phyloP scores from a whole-genome alignment of 2,797 vertebrate genomes.

The Clarias pachynema region DNA sequence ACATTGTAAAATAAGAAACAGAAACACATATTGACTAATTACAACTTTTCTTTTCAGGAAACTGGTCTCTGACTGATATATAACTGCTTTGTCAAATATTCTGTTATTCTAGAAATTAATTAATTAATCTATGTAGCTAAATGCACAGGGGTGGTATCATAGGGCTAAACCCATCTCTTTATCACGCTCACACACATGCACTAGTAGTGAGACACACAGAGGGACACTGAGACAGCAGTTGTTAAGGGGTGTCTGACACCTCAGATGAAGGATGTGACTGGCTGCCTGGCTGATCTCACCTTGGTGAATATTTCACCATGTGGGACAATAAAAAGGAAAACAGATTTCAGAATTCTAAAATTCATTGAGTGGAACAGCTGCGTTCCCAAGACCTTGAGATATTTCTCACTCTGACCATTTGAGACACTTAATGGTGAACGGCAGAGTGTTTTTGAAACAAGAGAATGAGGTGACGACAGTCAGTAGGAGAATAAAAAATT shows the following conservation, averaged over 20 bases:
- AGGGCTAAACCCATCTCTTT: not conserved
- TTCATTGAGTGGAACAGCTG: slow-evolving; percentile 81
- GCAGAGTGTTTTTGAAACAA: slow-evolving; percentile 61
- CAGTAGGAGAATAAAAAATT: slow-evolving; percentile 58
- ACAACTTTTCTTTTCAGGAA: not conserved
- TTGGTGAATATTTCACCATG: slow-evolving; percentile 75
- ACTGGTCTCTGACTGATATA: not conserved
- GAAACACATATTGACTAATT: not conserved
- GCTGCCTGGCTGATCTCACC: slow-evolving; percentile 76
- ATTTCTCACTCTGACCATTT: slow-evolving; percentile 76
- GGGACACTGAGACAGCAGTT: slow-evolving; percentile 50
- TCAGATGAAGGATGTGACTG: slow-evolving; percentile 69
- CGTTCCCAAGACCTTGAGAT: slow-evolving; percentile 80
- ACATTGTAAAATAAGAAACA: not conserved
- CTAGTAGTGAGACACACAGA: slow-evolving; percentile 2
- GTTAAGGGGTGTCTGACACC: slow-evolving; percentile 71
- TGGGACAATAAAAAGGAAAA: slow-evolving; percentile 78
- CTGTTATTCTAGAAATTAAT: not conserved
- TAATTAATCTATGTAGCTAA: not conserved
- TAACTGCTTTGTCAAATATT: not conserved
- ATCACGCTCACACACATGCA: not conserved
- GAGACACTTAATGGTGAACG: slow-evolving; percentile 71
- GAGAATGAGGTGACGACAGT: slow-evolving; percentile 53
- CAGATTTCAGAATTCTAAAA: slow-evolving; percentile 78
- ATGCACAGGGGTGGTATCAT: not conserved